Evolutionary conservation across 2,797 vertebrate species (phyloP).

Genomic region (Gymnoscopelus braueri): DNA sequence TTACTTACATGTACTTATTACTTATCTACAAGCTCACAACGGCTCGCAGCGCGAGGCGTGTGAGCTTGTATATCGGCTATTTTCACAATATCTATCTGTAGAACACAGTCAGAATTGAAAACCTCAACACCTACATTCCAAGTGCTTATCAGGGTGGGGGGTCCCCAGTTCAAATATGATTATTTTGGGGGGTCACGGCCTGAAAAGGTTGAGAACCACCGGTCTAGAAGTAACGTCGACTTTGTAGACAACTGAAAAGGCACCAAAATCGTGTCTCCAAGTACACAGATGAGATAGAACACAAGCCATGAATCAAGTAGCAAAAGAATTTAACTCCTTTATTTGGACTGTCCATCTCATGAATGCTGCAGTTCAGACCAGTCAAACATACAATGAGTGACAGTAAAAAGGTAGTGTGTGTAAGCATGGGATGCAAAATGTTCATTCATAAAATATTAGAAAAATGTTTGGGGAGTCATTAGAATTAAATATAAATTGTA

Average conservation of each 20-base stretch:
- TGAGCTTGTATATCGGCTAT: too few relatives aligned
- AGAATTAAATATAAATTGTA: slow-evolving; percentile 78
- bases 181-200: too few relatives aligned
- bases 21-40: too few relatives aligned
- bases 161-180: too few relatives aligned
- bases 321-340: slow-evolving; percentile 81
- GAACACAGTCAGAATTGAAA: too few relatives aligned
- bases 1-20: too few relatives aligned
- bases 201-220: too few relatives aligned
- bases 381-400: slow-evolving; percentile 75
- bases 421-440: slow-evolving; percentile 79
- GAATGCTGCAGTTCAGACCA: slow-evolving; percentile 77
- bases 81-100: too few relatives aligned
- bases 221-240: not conserved
- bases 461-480: slow-evolving; percentile 68
- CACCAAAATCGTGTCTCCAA: not conserved
- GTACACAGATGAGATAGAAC: slow-evolving; percentile 7
- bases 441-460: slow-evolving; percentile 77
- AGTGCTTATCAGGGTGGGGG: too few relatives aligned
- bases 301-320: slow-evolving; percentile 61
- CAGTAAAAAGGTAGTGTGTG: slow-evolving; percentile 74
- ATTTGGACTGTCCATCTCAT: slow-evolving; percentile 77
- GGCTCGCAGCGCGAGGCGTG: too few relatives aligned
- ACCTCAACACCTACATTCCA: too few relatives aligned
- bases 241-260: not conserved